phyloP scores from a whole-genome alignment of 2,113 vertebrate genomes.

The Todiramphus saurophagus region DNA sequence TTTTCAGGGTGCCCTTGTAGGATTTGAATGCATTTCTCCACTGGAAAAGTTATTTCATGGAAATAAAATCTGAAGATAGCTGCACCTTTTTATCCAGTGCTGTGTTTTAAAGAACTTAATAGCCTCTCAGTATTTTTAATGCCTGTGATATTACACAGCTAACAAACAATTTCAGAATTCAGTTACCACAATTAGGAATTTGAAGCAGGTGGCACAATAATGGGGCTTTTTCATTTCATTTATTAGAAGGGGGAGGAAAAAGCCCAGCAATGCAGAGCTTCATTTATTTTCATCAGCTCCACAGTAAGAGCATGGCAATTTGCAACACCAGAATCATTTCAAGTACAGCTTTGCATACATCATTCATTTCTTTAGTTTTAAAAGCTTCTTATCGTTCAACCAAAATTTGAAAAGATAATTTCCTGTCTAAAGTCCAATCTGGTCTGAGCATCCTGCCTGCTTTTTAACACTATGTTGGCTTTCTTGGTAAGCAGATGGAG shows the following conservation, averaged over 20 bases:
- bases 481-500: slow-evolving; percentile 44
- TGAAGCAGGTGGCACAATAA: slow-evolving; percentile 86
- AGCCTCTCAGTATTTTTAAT: slow-evolving; percentile 71
- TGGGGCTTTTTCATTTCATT: slow-evolving; percentile 78
- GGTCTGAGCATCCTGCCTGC: slow-evolving; percentile 49
- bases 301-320: slow-evolving; percentile 78
- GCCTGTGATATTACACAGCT: slow-evolving; percentile 75
- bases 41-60: slow-evolving; percentile 55
- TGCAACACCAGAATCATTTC: slow-evolving; percentile 80
- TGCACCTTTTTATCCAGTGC: slow-evolving; percentile 42
- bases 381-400: slow-evolving; percentile 74
- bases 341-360: slow-evolving; percentile 74
- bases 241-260: slow-evolving; percentile 70
- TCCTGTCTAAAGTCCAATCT: slow-evolving; percentile 60
- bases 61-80: slow-evolving; percentile 63
- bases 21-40: slow-evolving; percentile 50
- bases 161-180: slow-evolving; percentile 84
- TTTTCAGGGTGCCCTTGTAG: slow-evolving; percentile 17
- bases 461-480: slow-evolving; percentile 63
- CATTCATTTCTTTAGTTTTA: slow-evolving; percentile 73
- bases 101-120: slow-evolving; percentile 70
- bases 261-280: slow-evolving; percentile 69
- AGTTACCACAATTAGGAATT: slow-evolving; percentile 84
- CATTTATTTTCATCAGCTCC: slow-evolving; percentile 82
- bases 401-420: slow-evolving; percentile 66